Percentiles rank a stretch among this genome's conserved stretches.
phyloP scores from a whole-genome alignment of 2,888 invertebrate species.

The Yponomeuta plumbellus region DNA sequence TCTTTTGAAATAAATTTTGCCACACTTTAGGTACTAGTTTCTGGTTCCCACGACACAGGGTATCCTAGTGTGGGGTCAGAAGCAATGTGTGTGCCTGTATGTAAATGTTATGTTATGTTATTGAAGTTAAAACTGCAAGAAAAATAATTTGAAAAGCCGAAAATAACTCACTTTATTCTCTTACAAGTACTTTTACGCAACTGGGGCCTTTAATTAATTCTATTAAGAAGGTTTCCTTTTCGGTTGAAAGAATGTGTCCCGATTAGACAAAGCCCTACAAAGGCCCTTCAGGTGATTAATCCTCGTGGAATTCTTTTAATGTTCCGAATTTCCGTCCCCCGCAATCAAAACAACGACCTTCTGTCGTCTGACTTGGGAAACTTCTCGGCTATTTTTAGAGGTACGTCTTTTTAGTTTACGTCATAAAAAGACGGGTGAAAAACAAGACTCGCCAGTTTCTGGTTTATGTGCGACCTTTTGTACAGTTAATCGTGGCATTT shows the following conservation, averaged over 20 bases:
- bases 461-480: too few species aligned
- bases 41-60: too few species aligned
- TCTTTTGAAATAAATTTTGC: too few species aligned
- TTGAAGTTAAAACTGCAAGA: too few species aligned
- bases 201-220: conserved; percentile 53
- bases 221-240: conserved; percentile 39
- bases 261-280: conserved; percentile 54
- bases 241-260: conserved; percentile 41
- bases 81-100: too few species aligned
- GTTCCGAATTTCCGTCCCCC: conserved; percentile 19
- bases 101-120: too few species aligned
- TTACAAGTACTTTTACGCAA: background rate
- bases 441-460: too few species aligned
- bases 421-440: background rate
- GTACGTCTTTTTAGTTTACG: background rate
- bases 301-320: conserved; percentile 56
- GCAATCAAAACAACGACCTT: conserved; percentile 6
- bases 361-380: background rate
- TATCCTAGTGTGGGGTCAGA: too few species aligned
- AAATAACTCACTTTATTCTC: background rate
- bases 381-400: background rate
- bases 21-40: too few species aligned
- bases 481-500: too few species aligned
- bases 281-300: conserved; percentile 62
- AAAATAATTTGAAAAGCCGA: too few species aligned